These are phyloP conservation scores for Nomada flava DNA, from an alignment of 2,888 invertebrate genomes.

Conservation along the genomic window DNA sequence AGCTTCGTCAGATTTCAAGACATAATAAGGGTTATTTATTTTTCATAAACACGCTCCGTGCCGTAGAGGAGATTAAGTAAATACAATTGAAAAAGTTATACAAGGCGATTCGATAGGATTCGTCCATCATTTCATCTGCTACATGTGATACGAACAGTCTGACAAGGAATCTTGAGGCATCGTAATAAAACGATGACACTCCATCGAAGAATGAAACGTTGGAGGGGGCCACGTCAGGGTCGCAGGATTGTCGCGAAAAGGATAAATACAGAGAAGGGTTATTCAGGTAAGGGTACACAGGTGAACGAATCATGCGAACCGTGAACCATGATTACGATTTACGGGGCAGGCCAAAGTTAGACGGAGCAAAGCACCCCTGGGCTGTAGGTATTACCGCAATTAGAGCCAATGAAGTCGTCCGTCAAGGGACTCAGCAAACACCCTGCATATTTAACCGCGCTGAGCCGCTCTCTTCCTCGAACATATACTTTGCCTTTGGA, in stretches of 20 bases:
- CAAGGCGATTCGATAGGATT: too few relatives aligned
- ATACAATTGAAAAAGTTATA: too few relatives aligned
- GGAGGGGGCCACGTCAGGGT: too few relatives aligned
- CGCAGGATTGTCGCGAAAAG: background rate
- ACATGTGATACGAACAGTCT: too few relatives aligned
- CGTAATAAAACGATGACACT: background rate
- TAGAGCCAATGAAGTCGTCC: conserved; percentile 77
- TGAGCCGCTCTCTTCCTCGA: conserved; percentile 44
- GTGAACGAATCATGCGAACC: conserved; percentile 34
- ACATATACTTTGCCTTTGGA: conserved; percentile 45
- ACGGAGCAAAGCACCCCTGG: conserved; percentile 70
- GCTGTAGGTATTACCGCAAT: conserved; percentile 79
- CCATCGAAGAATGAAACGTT: background rate
- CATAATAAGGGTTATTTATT: background rate
- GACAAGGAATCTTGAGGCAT: background rate
- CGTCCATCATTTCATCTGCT: too few relatives aligned
- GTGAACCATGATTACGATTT: conserved; percentile 63
- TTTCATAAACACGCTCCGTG: too few relatives aligned
- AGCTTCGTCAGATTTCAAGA: background rate
- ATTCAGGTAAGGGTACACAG: conserved; percentile 11
- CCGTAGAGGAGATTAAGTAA: too few relatives aligned
- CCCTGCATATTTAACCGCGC: conserved; percentile 78
- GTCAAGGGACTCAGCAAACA: conserved; percentile 75
- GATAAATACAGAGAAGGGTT: conserved; percentile 10
- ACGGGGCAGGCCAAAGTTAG: conserved; percentile 59